Percentiles rank a stretch among this genome's conserved stretches.
phyloP scores from a whole-genome alignment of 2,797 vertebrate species.

The Urosaurus nigricauda region DNA sequence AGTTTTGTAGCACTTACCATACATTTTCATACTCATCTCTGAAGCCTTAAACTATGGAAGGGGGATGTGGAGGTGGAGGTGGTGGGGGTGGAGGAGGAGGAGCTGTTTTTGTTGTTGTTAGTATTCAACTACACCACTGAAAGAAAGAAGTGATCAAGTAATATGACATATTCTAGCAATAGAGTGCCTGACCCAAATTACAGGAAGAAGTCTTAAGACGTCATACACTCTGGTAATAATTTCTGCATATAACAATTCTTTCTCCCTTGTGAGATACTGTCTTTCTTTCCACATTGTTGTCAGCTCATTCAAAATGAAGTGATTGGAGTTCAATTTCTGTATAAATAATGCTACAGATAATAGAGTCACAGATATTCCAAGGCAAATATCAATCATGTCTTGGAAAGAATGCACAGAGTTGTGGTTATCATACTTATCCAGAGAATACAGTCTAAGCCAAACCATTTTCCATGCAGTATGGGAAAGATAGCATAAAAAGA shows the following conservation, averaged over 20 bases:
- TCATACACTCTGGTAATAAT: neutral
- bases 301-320: constrained; percentile 20
- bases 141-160: neutral
- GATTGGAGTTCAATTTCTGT: constrained; percentile 26
- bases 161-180: neutral
- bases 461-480: constrained; percentile 18
- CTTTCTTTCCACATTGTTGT: neutral
- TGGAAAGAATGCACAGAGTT: constrained; percentile 21
- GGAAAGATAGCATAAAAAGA: constrained; percentile 8
- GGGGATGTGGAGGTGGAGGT: neutral
- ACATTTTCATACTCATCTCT: neutral
- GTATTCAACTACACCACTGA: neutral
- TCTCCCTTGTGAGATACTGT: constrained; percentile 13
- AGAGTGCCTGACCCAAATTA: neutral
- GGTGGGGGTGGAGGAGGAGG: neutral
- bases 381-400: constrained; percentile 50
- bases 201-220: constrained; percentile 4
- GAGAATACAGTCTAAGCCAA: constrained; percentile 32
- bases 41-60: neutral
- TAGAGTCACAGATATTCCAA: neutral
- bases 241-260: neutral
- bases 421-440: neutral
- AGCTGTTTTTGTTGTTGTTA: no score
- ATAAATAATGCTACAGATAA: constrained; percentile 43
- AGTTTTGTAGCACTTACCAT: neutral